Base-by-base conservation (phyloP, 23 tunicate species). In the Ciona savignyi region DNA sequence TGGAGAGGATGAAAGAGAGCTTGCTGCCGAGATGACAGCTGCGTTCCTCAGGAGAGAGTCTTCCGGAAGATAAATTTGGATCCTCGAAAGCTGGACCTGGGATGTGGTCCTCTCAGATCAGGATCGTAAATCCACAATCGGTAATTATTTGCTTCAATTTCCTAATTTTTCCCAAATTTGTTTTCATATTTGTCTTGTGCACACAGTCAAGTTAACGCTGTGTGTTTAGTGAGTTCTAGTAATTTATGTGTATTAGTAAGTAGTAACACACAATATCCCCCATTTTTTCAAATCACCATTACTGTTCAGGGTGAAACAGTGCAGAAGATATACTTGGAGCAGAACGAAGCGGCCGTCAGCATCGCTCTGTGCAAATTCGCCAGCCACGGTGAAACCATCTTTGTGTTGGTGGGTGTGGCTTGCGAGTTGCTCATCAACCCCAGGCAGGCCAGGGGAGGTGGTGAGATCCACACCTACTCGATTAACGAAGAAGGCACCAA, bases 1-100 rank as follows among this genome's bases (percentile, higher is more conserved):
- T 0, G 99, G 90, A 2, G 95, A 86, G 62, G 99, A 94, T 42
- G 99, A 94, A 49, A 63, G 75, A 66, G 99, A 87, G 22, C 82
- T 94, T 1, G 95, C 95, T 0, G 82, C 88, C 0, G 99, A 94
- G 64, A 94, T 94, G 95, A 93, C 95, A 15, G 89, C 89, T 27
- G 86, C 95, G 3, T 87, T 94, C 69, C 75, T 92, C 34, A 83
- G 90, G 32, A 29, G 95, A 94, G 49, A 51, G 63, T 65, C 60
- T 87, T 26, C 99, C 99, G 25, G 95, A 94, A 56, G 95, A 83
- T 68, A 83, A 87, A 27, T 94, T 94, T 30, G 95, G 99, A 23
- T 71, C 99, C 0, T 94, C 99, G 21, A 87, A 87, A 71, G 99
- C 99, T 33, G 99, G 99, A 2, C 83, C 82, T 25, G 99, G 95